Evolutionary conservation across 2,113 vertebrate genomes (phyloP).

Genomic region (Cheirogaleus medius): DNA sequence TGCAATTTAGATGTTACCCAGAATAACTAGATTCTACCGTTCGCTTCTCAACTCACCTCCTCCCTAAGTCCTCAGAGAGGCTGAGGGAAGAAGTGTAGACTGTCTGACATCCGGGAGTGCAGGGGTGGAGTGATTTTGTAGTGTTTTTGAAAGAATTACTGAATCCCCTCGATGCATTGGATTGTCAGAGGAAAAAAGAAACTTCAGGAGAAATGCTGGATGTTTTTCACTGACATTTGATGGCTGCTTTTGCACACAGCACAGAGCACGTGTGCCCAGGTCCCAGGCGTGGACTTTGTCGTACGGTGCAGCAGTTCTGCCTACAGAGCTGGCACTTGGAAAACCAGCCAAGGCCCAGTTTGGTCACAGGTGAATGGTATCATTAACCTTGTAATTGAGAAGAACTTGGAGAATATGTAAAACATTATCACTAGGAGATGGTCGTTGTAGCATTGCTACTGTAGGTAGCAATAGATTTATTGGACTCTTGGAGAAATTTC

Average conservation of each 20-base stretch:
- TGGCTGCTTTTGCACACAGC: not conserved
- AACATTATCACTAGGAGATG: not conserved
- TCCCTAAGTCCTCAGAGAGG: not conserved
- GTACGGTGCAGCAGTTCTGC: not conserved
- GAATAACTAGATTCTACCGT: not conserved
- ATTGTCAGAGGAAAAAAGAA: not conserved
- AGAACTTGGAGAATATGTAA: not conserved
- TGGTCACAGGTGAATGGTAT: not conserved
- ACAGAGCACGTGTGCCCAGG: rapidly evolving
- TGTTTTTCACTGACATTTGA: not conserved
- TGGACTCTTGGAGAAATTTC: not conserved
- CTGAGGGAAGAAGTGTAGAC: not conserved
- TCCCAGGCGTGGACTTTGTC: not conserved
- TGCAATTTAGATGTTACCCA: not conserved
- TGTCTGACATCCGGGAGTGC: not conserved
- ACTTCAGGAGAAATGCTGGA: too few species aligned
- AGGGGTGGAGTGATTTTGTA: not conserved
- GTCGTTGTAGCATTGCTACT: not conserved
- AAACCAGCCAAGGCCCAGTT: not conserved
- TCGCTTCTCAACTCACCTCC: not conserved
- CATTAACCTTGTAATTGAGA: not conserved
- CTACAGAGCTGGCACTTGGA: not conserved
- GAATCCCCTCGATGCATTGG: not conserved
- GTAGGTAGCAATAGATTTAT: not conserved
- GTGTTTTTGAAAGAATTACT: not conserved